A percentile compares a stretch with the other conserved stretches of the same genome.
Evolutionary conservation across 2,797 vertebrate species (phyloP).

Genomic region (Tokudaia muenninki): DNA sequence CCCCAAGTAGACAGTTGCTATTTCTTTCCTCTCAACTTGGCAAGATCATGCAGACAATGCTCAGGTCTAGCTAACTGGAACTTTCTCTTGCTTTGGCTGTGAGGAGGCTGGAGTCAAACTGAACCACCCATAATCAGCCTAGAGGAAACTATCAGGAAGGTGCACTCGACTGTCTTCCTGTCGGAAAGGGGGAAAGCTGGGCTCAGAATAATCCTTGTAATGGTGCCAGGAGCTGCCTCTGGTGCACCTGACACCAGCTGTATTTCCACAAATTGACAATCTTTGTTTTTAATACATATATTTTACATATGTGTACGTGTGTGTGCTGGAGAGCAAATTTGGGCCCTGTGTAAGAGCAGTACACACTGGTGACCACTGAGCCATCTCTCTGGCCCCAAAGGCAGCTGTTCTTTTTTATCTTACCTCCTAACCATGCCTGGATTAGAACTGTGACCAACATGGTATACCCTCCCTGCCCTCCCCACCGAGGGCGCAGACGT

Average conservation of each 20-base stretch:
- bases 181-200: not conserved
- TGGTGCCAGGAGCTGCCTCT: not conserved
- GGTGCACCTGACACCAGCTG: not conserved
- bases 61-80: not conserved
- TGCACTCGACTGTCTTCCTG: not conserved
- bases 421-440: not conserved
- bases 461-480: not conserved
- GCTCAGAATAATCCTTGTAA: not conserved
- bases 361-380: not conserved
- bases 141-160: not conserved
- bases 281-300: not conserved
- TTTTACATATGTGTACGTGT: not conserved
- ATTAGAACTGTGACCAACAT: not conserved
- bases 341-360: not conserved
- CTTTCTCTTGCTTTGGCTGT: not conserved
- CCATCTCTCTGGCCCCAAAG: not conserved
- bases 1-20: not conserved
- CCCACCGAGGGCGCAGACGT: rapidly evolving
- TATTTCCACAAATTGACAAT: not conserved
- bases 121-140: not conserved
- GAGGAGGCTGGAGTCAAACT: not conserved
- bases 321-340: too few species aligned
- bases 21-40: not conserved
- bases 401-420: not conserved
- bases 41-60: not conserved